Evolutionary conservation across 1,140 invertebrate species (phyloP), one percentile per base, ranked within the genome.

Genomic region (Eubasilissa regina): DNA sequence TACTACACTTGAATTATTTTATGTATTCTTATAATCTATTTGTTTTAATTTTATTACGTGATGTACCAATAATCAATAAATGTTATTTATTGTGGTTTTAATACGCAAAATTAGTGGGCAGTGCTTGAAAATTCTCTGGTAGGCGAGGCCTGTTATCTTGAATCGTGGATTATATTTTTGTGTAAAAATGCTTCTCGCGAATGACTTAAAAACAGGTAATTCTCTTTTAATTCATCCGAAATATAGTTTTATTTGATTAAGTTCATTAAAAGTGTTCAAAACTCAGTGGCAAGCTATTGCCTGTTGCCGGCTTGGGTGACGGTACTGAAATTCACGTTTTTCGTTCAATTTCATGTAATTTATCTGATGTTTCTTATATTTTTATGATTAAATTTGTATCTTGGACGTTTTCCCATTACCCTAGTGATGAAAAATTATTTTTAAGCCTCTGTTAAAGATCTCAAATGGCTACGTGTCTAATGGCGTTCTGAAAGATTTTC

Each of bases 401-500:
- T 15, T n/a, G 44, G 44, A 66, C n/a, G 6, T 66, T 13, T 66
- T 66, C 45, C 45, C 15, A 43, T 17, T 45, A 17, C 44, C n/a
- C 44, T 66, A 66, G 44, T 43, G 44, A 44, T n/a, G 21, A 47
- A 66, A 15, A 66, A 66, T 9, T 15, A 15, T 43, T 64, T 66
- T 66, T 44, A 66, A 66, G 35, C 12, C 47, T 48, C n/a, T 7
- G 47, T 74, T 56, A 56, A 74, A 74, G 51, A 78, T 68, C 66
- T 62, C 56, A 73, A 74, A 62, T 72, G 68, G 77, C 87, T 87
- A 89, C 88, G 88, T 89, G 88, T 89, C 87, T 88, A 84, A 89
- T 89, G 88, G 88, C 88, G 88, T 85, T 88, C 85, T 85, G 85
- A 84, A 83, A 86, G 85, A 83, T 87, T 88, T 89, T 89, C 88